Base-by-base conservation (phyloP, 2,888 invertebrate genomes). In the Rhagonycha lutea region DNA sequence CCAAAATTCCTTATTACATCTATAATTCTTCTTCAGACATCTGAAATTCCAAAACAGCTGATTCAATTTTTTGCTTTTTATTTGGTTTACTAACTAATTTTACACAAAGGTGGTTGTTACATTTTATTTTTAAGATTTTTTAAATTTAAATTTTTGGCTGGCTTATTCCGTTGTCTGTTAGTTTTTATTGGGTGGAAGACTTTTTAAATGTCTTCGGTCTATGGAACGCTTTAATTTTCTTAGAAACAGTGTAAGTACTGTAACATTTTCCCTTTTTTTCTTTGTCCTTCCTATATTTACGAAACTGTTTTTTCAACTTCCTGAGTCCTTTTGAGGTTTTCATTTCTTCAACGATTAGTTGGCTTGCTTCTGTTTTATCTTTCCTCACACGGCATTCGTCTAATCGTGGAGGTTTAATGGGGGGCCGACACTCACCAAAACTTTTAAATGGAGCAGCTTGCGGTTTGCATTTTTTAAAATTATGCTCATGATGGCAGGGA, bases 341-440 rank as follows among this genome's bases (percentile, higher is more conserved):
- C 47, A 47, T 47, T n/a, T 47, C 47, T 47, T 47, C 7, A 2
- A 47, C n/a, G 47, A 47, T 47, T 2, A 2, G n/a, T 47, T 47
- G n/a, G n/a, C 7, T n/a, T n/a, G 7, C 0, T n/a, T 47, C 47
- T n/a, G 3, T n/a, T 24, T n/a, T 65, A 7, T 65, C 63, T 14
- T 68, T 62, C 3, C 63, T 47, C 0, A 70, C 75, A 0, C 67
- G 47, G 18, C 77, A 76, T 74, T 82, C 82, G 61, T 60, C 67
- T 3, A 74, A 71, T 23, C 77, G 11, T 73, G 73, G 70, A 4
- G 78, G 79, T 47, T 47, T 8, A 69, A 81, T 80, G 9, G 76
- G 73, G 61, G 79, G 76, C 12, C 74, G 76, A 29, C 74, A 74
- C 23, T 82, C 80, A 0, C 80, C 77, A 70, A 80, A 82, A 32